Base-by-base conservation (phyloP, 2,888 invertebrate genomes). In the Lepetodrilus schrolli region DNA sequence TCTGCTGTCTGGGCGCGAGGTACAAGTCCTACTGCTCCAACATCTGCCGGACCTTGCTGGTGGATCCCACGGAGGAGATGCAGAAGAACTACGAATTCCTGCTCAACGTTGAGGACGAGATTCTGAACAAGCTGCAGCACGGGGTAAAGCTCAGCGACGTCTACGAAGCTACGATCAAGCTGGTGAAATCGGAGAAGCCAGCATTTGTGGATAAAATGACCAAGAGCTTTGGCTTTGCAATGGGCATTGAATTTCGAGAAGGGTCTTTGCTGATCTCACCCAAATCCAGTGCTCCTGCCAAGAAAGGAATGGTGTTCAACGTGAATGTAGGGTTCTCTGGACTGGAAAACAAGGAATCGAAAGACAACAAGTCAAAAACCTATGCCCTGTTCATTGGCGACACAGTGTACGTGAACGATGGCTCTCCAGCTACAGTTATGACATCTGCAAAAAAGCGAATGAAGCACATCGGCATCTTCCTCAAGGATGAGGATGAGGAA, bases 21-120 rank as follows among this genome's bases (percentile, higher is more conserved):
- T 99, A 98, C 91, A 98, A 98, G 91, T 96, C 95, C 0, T 99
- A 99, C 89, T 99, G 99, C 91, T 97, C 99, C 0, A 99, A 99
- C 90, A 95, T 99, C 83, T 96, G 97, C 10, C 94, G 99, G 75
- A 99, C 99, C 13, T 92, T 99, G 83, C 92, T 99, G 85, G 98
- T 99, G 2, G 98, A 99, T 92, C 99, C 99, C 0, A 94, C 93
- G 1, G 93, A 93, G 72, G 90, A 92, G 74, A 92, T 94, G 81
- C 91, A 91, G 84, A 94, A 97, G 92, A 94, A 94, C 78, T 99
- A 99, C 89, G 96, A 97, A 89, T 96, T 97, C 88, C 92, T 99
- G 43, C 91, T 98, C 1, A 94, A 94, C 87, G 91, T 97, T 20
- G 96, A 99, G 91, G 98, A 98, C 83, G 96, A 96, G 85, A 93